Evolutionary conservation across 2,797 vertebrate genomes (phyloP).

Genomic region (Falco novaeseelandiae): DNA sequence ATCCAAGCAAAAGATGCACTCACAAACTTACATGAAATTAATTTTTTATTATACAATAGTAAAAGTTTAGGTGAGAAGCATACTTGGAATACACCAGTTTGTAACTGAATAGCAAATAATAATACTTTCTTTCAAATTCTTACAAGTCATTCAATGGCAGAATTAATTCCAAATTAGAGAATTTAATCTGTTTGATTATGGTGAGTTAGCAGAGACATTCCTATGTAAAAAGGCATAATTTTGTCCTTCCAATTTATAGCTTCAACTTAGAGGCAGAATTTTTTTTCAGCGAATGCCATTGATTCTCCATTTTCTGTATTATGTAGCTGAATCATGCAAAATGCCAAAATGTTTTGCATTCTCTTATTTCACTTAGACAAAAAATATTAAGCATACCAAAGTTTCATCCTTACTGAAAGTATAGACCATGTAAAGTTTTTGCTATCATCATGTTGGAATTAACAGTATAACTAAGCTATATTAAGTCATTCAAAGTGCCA

Average conservation of each 20-base stretch:
- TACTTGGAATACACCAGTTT: background rate
- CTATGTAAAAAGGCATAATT: background rate
- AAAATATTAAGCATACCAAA: background rate
- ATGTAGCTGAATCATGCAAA: background rate
- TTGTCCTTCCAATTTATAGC: background rate
- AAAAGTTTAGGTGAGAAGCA: background rate
- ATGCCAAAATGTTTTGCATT: background rate
- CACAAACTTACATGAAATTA: background rate
- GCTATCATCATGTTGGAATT: background rate
- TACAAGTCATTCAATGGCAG: background rate
- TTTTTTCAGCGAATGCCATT: background rate
- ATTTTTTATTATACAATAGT: background rate
- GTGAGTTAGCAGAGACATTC: background rate
- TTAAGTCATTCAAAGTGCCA: background rate
- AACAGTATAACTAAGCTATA: background rate
- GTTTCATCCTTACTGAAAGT: background rate
- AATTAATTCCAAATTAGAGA: background rate
- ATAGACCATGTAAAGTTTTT: background rate
- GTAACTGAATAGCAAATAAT: background rate
- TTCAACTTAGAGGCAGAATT: background rate
- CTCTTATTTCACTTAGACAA: background rate
- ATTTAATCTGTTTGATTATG: background rate
- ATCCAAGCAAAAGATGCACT: background rate
- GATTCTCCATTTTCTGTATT: background rate
- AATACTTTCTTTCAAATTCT: background rate